Evolutionary conservation across 2,888 invertebrate genomes (phyloP), one percentile per base, ranked within the genome.

Genomic region (Protophormia terraenovae): DNA sequence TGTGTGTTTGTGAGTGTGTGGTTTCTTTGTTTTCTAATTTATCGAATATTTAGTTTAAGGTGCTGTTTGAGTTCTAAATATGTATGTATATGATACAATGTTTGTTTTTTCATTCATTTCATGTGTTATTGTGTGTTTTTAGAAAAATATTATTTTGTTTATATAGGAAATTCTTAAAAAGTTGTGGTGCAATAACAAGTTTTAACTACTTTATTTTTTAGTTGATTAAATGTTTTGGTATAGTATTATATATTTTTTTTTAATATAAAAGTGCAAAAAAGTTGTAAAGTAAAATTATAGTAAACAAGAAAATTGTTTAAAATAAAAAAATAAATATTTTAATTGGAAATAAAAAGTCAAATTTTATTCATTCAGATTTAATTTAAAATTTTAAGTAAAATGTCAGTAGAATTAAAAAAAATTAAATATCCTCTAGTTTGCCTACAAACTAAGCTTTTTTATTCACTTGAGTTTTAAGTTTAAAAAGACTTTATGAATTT

Each of bases 401-500:
- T 78, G 78, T 71, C 78, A 85, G 85, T 64, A 78, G 73, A 85
- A 75, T 55, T 66, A 14, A n/a, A n/a, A n/a, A n/a, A n/a, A n/a
- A n/a, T n/a, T n/a, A n/a, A n/a, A n/a, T n/a, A n/a, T n/a, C n/a
- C n/a, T n/a, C n/a, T n/a, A n/a, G n/a, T n/a, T n/a, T n/a, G n/a
- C n/a, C n/a, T n/a, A n/a, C n/a, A n/a, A n/a, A n/a, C n/a, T n/a
- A n/a, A n/a, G n/a, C n/a, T n/a, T n/a, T n/a, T n/a, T n/a, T n/a
- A n/a, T n/a, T n/a, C n/a, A n/a, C n/a, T n/a, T n/a, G n/a, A n/a
- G n/a, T n/a, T n/a, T n/a, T n/a, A n/a, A n/a, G n/a, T n/a, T n/a
- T n/a, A n/a, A n/a, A n/a, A n/a, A n/a, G n/a, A n/a, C n/a, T n/a
- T n/a, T n/a, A n/a, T n/a, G n/a, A n/a, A n/a, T n/a, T n/a, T n/a